Evolutionary conservation across 1,140 invertebrate genomes (phyloP), one percentile per base, ranked within the genome.

Genomic region (Hypothenemus hampei): DNA sequence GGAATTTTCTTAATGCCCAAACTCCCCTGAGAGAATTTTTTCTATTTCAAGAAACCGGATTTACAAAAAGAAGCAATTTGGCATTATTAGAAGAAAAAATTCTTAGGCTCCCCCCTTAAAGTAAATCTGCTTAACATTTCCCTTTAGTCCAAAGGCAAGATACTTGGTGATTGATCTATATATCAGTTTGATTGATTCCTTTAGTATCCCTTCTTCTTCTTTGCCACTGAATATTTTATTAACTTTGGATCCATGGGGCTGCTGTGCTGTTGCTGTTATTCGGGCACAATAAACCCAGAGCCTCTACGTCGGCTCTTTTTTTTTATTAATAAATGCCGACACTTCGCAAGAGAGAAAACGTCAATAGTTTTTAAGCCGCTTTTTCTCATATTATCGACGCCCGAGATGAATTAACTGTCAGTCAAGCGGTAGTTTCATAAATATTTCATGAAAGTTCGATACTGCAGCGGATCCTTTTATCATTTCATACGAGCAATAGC

Each of bases 351-450:
- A 16, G 33, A 47, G 22, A 20, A 47, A 16, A 10, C 33, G 33
- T 47, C 45, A 31, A 36, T 47, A 36, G 45, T 36, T 47, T 21
- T 47, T 47, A 47, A 20, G 29, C 29, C 23, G 10, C 4, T 23
- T 24, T 15, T 35, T 18, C 46, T n/a, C 36, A 43, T 43, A 16
- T 41, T 41, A 48, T 29, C 36, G n/a, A 41, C 19, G 23, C 35
- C 23, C 18, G 48, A 40, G 37, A 51, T 51, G 48, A 51, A 51
- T 51, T 51, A 51, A 51, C 48, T 51, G 48, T 51, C 48, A 51
- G 36, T 51, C 48, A 51, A 41, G 23, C 23, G n/a, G 24, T 51
- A 51, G 22, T 40, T 51, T 51, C 37, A 51, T 51, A 51, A 51
- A 51, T 51, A 51, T 51, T 51, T 51, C 48, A 51, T 51, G 24